Conservation (phyloP, 2,888 invertebrate genomes). For the Tipula helvola region DNA sequence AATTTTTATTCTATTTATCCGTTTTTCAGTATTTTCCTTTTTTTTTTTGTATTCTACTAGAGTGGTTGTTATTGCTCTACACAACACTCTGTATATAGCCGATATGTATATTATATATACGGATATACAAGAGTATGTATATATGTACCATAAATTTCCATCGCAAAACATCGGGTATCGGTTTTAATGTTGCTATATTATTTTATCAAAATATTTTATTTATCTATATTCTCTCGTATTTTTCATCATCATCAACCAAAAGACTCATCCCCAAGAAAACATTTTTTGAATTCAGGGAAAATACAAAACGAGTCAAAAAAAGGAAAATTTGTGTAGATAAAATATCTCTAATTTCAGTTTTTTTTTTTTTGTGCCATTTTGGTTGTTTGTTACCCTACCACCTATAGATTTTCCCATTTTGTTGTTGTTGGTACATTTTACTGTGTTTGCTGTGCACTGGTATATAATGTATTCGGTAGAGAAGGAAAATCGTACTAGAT, state of each 20-base stretch:
- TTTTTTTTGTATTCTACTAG: background rate
- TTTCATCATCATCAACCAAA: background rate
- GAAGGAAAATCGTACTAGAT: background rate
- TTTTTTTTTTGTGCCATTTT: background rate
- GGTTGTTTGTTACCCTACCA: background rate
- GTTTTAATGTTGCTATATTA: conserved; percentile 4
- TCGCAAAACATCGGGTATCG: background rate
- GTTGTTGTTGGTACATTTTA: background rate
- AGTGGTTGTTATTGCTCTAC: background rate
- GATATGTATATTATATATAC: background rate
- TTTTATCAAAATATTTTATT: conserved; percentile 4
- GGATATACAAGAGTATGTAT: background rate
- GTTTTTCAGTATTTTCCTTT: background rate
- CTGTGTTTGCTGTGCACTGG: background rate
- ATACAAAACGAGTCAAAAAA: background rate
- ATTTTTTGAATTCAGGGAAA: background rate
- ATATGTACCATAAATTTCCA: background rate
- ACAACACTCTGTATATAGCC: background rate
- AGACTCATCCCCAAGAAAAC: background rate
- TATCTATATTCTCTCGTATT: background rate
- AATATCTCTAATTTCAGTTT: background rate
- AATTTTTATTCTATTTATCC: background rate
- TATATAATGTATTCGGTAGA: background rate
- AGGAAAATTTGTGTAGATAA: background rate
- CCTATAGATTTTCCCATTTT: background rate